These are phyloP conservation scores for Dallia pectoralis DNA, from an alignment of 2,797 vertebrate genomes.

Conservation along the genomic window DNA sequence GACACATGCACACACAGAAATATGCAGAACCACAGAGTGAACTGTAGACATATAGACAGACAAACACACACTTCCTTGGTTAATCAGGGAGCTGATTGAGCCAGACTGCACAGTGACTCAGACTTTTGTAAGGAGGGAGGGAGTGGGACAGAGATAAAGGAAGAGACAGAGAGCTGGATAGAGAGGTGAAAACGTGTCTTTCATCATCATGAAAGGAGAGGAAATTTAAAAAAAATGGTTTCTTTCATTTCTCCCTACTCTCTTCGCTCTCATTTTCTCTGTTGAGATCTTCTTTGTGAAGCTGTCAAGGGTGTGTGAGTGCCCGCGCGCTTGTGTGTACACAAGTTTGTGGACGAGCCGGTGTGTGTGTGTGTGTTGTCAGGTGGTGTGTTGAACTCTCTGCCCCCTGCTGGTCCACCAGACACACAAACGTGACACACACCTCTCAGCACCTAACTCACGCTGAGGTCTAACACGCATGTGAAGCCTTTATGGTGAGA, in stretches of 20 bases:
- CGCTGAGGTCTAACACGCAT: neutral
- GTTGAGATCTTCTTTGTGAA: constrained; percentile 32
- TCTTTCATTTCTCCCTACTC: constrained; percentile 23
- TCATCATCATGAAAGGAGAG: constrained; percentile 13
- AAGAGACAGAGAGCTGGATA: neutral
- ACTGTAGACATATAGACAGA: constrained; percentile 10
- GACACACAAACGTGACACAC: constrained; percentile 7
- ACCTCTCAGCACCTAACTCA: constrained; percentile 5
- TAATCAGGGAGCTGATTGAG: constrained; percentile 39
- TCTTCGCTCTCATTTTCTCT: constrained; percentile 18
- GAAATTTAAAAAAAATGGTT: constrained; percentile 23
- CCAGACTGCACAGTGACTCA: constrained; percentile 4
- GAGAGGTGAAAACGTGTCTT: constrained; percentile 3
- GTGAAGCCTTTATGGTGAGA: too few relatives aligned
- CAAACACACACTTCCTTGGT: constrained; percentile 5
- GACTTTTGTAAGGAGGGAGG: neutral
- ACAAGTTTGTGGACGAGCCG: neutral
- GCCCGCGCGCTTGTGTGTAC: neutral
- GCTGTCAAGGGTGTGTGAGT: constrained; percentile 23
- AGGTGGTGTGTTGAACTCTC: constrained; percentile 8
- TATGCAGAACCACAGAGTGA: neutral
- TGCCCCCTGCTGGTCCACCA: constrained; percentile 13
- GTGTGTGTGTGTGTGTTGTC: constrained; percentile 1
- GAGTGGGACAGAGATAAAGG: neutral
- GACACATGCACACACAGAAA: constrained; percentile 9